phyloP scores from a whole-genome alignment of 2,113 vertebrate genomes.

The Laticauda colubrina region DNA sequence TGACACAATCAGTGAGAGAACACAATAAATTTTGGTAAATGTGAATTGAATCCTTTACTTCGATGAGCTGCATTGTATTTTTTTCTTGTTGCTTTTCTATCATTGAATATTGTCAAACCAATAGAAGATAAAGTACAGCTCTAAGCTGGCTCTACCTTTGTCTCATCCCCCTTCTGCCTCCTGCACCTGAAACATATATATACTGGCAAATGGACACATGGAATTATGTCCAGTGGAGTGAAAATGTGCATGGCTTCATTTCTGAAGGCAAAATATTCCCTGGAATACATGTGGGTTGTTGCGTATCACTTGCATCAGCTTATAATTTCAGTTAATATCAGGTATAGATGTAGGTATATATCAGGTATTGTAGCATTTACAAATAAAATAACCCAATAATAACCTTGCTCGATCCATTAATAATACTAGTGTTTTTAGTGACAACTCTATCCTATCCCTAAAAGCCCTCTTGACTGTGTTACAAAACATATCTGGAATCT shows the following conservation, averaged over 20 bases:
- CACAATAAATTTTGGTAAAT: not conserved
- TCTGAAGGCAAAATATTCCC: not conserved
- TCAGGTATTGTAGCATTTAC: not conserved
- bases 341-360: not conserved
- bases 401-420: not conserved
- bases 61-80: not conserved
- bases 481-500: not conserved
- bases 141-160: not conserved
- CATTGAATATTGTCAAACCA: not conserved
- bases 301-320: not conserved
- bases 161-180: not conserved
- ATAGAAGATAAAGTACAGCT: not conserved
- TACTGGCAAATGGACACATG: not conserved
- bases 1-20: not conserved
- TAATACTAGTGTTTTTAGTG: not conserved
- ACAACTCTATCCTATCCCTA: not conserved
- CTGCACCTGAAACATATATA: not conserved
- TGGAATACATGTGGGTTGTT: not conserved
- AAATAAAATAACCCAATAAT: not conserved
- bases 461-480: not conserved
- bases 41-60: not conserved
- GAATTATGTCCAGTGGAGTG: not conserved
- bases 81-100: not conserved
- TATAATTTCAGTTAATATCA: not conserved
- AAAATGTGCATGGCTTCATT: not conserved